Evolutionary conservation across 92 coral and sea anemone genomes (phyloP).

Genomic region (Porites evermanni): DNA sequence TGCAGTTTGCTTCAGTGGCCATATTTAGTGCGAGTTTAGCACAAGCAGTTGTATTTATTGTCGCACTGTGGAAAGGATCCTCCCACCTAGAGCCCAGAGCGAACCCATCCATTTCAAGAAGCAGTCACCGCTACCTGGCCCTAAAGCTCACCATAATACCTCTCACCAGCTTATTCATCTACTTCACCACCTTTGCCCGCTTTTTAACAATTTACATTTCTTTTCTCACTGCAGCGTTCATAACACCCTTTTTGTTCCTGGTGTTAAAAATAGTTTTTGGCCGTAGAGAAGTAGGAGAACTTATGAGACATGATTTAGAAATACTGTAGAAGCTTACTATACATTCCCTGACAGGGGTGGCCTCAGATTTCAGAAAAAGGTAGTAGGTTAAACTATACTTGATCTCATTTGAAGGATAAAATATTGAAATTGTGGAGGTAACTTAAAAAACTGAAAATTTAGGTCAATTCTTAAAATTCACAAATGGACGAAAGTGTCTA

Average conservation of each 20-base stretch:
- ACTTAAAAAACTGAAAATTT: no score
- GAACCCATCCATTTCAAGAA: conserved; percentile 60
- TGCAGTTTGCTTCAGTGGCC: no score
- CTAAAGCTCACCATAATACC: conserved; percentile 73
- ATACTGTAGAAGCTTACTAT: conserved; percentile 62
- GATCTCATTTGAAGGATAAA: no score
- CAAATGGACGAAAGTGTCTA: no score
- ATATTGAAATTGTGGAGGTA: no score
- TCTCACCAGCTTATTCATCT: conserved; percentile 47
- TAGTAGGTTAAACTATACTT: no score
- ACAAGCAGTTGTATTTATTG: conserved; percentile 70
- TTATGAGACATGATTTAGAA: conserved; percentile 48
- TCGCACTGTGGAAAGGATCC: conserved; percentile 65
- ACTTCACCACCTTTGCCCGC: conserved; percentile 52
- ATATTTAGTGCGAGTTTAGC: conserved; percentile 53
- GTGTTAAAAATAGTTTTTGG: conserved; percentile 75
- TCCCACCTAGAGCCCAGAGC: conserved; percentile 57
- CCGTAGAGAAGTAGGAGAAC: conserved; percentile 49
- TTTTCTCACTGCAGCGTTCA: conserved; percentile 52
- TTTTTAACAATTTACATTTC: conserved; percentile 30
- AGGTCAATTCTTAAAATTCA: no score
- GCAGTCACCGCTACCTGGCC: conserved; percentile 72
- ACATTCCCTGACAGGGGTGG: conserved; percentile 55
- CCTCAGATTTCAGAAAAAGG: background rate
- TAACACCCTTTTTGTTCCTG: conserved; percentile 72